Conservation (phyloP, 2,797 vertebrate species). For the Tangara arthus region DNA sequence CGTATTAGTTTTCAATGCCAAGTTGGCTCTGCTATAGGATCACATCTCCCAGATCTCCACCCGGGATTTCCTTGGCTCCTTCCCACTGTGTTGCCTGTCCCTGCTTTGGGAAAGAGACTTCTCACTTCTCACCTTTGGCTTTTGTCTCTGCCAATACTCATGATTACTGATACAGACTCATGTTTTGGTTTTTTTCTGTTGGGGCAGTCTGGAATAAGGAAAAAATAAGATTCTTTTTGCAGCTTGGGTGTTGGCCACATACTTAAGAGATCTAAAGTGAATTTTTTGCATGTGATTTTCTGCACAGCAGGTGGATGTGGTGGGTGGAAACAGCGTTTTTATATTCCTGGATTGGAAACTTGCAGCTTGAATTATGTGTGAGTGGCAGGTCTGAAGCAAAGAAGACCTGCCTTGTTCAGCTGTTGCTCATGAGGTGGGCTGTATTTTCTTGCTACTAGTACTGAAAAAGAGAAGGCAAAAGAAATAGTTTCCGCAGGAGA, state of each 20-base stretch:
- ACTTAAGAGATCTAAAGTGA: background rate
- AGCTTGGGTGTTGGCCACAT: background rate
- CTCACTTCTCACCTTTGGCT: background rate
- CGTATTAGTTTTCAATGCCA: background rate
- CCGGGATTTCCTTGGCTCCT: background rate
- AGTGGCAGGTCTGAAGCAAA: slow-evolving; percentile 26
- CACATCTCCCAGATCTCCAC: background rate
- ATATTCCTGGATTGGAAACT: background rate
- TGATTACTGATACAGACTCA: background rate
- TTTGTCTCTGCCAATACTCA: background rate
- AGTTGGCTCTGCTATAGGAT: background rate
- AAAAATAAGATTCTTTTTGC: background rate
- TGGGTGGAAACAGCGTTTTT: slow-evolving; percentile 1
- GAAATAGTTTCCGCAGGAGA: background rate
- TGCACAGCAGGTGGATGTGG: background rate
- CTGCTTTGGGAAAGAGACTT: background rate
- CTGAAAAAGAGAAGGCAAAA: background rate
- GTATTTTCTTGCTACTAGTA: background rate
- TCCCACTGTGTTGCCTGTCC: background rate
- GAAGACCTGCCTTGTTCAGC: background rate
- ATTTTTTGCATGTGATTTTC: background rate
- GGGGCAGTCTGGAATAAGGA: background rate
- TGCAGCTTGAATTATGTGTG: background rate
- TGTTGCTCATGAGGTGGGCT: background rate
- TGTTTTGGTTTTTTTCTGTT: accelerated